Percentiles rank a stretch among this genome's conserved stretches.
These are phyloP conservation scores for Suncus etruscus DNA, from an alignment of 2,113 vertebrate species.

Conservation along the genomic window DNA sequence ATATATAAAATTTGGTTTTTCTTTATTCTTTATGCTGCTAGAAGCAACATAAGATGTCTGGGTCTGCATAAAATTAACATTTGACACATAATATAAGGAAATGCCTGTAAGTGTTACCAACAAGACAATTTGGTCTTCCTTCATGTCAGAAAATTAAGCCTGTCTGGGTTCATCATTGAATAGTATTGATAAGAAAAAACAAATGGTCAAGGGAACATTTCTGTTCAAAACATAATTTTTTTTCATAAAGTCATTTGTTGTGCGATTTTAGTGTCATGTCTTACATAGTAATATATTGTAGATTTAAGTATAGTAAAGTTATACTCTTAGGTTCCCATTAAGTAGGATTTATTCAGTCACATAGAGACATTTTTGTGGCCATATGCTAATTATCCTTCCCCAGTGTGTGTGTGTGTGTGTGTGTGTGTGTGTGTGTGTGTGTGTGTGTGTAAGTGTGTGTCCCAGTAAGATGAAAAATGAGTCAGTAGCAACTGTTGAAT, in stretches of 20 bases:
- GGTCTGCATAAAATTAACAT: constrained; percentile 51
- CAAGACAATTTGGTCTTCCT: constrained; percentile 61
- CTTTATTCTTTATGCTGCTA: constrained; percentile 29
- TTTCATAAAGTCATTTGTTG: background rate
- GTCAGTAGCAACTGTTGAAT: constrained; percentile 24
- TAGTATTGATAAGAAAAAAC: background rate
- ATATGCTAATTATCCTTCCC: background rate
- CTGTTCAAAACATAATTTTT: constrained; percentile 9
- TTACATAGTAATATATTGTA: background rate
- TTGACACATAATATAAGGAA: constrained; percentile 65
- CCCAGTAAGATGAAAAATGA: constrained; percentile 47
- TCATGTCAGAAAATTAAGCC: constrained; percentile 5
- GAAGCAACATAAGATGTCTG: constrained; percentile 63
- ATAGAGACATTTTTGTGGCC: background rate
- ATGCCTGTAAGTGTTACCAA: constrained; percentile 54
- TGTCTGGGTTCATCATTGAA: background rate
- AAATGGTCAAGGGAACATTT: background rate
- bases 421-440: too few relatives aligned
- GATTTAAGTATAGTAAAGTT: background rate
- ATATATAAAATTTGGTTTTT: constrained; percentile 52
- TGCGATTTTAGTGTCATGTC: background rate
- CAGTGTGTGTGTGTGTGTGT: too few relatives aligned
- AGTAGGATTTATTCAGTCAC: background rate
- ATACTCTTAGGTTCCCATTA: background rate
- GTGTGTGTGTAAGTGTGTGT: background rate